Base-by-base conservation (phyloP, 2,797 vertebrate genomes). In the Myotis vivesi region DNA sequence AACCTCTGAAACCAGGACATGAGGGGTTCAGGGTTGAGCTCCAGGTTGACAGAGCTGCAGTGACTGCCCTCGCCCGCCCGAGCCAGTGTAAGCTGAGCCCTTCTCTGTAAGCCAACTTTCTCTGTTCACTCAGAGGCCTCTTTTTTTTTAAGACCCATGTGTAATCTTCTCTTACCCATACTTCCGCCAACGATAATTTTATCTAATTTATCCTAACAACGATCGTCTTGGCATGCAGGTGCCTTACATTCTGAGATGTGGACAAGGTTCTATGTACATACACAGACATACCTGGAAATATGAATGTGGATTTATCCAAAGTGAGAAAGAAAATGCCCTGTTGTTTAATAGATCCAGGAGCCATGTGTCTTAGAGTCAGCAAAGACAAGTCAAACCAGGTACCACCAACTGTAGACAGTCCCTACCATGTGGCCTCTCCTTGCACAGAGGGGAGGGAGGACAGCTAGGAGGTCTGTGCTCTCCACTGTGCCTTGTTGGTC, bases 191-290 rank as follows among this genome's bases (percentile, higher is more conserved):
- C 73, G 79, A 82, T 20, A 46, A n/a, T 81, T 85, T 51, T 88
- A 79, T 25, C 82, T 36, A 86, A 5, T 51, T 72, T 28, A 30
- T 79, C 69, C 66, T 83, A 73, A 30, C 83, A 92, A 73, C 51
- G 12, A 1, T 81, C 22, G 36, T 64, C 81, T 72, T 4, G 17
- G 84, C 68, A 33, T 59, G 51, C 59, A 80, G 93, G 69, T 94
- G 64, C 93, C 96, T 95, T 83, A 84, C 0, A 1, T 62, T 94
- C 80, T 85, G 22, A 59, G 49, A 84, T 19, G 71, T 66, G 46
- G 44, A 62, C 36, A 2, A 51, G 55, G 22, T 38, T 46, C 8
- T 49, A 0, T 1, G 3, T 36, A 23, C 17, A 16, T 11, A 17
- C 12, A 8, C 7, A 36, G 46, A 9, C 46, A 1, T 51, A 13